A percentile compares a stretch with the other conserved stretches of the same genome.
These are phyloP conservation scores for Schizaphis graminum DNA, from an alignment of 2,888 invertebrate genomes.

Conservation along the genomic window DNA sequence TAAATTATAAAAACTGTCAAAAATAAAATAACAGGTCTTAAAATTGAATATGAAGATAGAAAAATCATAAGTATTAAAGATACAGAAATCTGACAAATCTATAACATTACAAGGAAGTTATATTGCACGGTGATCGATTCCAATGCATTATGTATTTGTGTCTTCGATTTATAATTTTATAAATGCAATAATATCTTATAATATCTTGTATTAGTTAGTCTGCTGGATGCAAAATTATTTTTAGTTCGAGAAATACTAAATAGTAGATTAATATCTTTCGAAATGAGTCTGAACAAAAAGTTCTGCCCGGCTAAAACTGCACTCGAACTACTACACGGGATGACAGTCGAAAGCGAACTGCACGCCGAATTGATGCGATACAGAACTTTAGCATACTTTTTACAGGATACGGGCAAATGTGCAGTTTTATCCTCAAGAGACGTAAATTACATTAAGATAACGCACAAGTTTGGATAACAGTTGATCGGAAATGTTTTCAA, in stretches of 20 bases:
- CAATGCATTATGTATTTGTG: not conserved
- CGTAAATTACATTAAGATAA: slow-evolving; percentile 14
- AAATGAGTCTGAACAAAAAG: not conserved
- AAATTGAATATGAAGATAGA: not conserved
- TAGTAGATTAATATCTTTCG: not conserved
- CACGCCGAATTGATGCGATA: not conserved
- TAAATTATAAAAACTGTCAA: not conserved
- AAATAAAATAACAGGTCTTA: not conserved
- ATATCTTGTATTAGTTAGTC: not conserved
- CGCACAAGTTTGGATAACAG: not conserved
- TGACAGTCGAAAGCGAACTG: not conserved
- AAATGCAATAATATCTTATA: not conserved
- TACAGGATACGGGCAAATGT: not conserved
- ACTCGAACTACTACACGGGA: not conserved
- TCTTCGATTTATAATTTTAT: not conserved
- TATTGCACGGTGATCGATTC: not conserved
- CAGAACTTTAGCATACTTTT: slow-evolving; percentile 4
- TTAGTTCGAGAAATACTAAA: not conserved
- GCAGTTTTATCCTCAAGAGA: not conserved
- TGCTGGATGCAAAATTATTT: not conserved
- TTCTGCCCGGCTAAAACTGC: not conserved
- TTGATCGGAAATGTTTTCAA: not conserved
- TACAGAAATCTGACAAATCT: not conserved
- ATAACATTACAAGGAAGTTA: not conserved
- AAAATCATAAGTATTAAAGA: not conserved